Conservation (phyloP, 2,113 vertebrate genomes). For the Gambusia affinis region DNA sequence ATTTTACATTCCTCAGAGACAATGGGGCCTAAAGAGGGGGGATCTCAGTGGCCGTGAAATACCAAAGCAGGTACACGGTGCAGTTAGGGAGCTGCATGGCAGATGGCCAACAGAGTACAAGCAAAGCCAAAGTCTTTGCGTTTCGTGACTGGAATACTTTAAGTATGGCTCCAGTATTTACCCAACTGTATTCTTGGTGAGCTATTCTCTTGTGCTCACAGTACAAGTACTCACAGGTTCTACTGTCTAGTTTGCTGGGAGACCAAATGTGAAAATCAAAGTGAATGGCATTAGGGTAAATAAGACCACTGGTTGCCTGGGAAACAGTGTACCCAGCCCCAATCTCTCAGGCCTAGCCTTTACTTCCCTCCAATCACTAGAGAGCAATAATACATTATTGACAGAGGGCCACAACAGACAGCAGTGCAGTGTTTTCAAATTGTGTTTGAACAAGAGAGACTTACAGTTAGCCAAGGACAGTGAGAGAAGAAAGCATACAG, state of each 20-base stretch:
- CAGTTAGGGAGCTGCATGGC: slow-evolving; percentile 55
- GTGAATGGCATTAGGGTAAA: slow-evolving; percentile 84
- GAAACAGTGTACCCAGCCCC: slow-evolving; percentile 79
- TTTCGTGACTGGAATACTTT: slow-evolving; percentile 38
- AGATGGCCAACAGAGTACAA: slow-evolving; percentile 61
- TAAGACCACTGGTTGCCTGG: slow-evolving; percentile 82
- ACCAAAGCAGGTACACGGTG: slow-evolving; percentile 70
- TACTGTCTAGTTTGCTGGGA: slow-evolving; percentile 62
- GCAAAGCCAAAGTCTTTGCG: slow-evolving; percentile 48
- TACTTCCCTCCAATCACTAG: slow-evolving; percentile 82
- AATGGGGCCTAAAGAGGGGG: slow-evolving; percentile 76
- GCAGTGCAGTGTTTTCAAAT: slow-evolving; percentile 80
- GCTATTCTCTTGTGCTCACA: slow-evolving; percentile 50
- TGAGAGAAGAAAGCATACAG: slow-evolving; percentile 39
- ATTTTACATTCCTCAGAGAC: slow-evolving; percentile 77
- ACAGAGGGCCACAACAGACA: slow-evolving; percentile 78
- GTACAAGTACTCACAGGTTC: slow-evolving; percentile 46
- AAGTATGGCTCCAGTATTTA: slow-evolving; percentile 33
- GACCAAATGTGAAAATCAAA: slow-evolving; percentile 83
- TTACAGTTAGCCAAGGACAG: slow-evolving; percentile 54
- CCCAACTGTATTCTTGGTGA: slow-evolving; percentile 1
- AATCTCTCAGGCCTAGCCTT: slow-evolving; percentile 80
- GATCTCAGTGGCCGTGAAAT: slow-evolving; percentile 66
- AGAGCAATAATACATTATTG: slow-evolving; percentile 82
- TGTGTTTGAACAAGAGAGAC: slow-evolving; percentile 76